phyloP scores from a whole-genome alignment of 2,113 vertebrate species.

The Sminthopsis crassicaudata region DNA sequence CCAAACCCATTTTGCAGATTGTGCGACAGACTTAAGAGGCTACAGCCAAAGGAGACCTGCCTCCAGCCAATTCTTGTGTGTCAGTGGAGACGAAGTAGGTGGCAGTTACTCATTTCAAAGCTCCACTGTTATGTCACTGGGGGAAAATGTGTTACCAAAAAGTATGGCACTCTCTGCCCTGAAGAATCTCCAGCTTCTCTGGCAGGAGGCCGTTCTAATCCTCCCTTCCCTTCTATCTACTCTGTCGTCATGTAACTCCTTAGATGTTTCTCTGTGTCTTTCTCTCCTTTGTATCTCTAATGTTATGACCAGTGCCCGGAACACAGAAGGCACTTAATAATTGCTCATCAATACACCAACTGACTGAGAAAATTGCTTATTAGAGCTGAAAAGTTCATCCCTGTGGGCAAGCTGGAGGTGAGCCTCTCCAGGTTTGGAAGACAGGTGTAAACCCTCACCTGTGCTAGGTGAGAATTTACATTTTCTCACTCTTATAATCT shows the following conservation, averaged over 20 bases:
- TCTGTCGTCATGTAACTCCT: not conserved
- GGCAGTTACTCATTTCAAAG: not conserved
- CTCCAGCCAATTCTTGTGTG: not conserved
- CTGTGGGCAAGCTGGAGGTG: not conserved
- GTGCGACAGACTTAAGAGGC: not conserved
- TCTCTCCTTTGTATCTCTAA: not conserved
- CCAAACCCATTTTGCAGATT: constrained; percentile 1
- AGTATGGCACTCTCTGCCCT: not conserved
- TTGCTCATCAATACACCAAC: not conserved
- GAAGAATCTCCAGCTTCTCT: not conserved
- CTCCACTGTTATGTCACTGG: not conserved
- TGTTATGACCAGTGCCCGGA: not conserved
- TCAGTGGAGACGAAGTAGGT: not conserved
- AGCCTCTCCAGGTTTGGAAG: not conserved
- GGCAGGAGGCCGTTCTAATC: not conserved
- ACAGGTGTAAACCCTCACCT: not conserved
- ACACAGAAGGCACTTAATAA: not conserved
- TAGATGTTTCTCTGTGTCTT: not conserved
- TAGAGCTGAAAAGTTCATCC: not conserved
- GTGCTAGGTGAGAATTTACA: not conserved
- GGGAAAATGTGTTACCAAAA: not conserved
- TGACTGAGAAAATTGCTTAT: not conserved
- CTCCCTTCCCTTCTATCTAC: not conserved
- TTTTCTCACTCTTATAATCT: no score
- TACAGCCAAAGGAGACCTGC: not conserved